phyloP scores from a whole-genome alignment of 2,797 vertebrate species.

The Gallinago solitaria region DNA sequence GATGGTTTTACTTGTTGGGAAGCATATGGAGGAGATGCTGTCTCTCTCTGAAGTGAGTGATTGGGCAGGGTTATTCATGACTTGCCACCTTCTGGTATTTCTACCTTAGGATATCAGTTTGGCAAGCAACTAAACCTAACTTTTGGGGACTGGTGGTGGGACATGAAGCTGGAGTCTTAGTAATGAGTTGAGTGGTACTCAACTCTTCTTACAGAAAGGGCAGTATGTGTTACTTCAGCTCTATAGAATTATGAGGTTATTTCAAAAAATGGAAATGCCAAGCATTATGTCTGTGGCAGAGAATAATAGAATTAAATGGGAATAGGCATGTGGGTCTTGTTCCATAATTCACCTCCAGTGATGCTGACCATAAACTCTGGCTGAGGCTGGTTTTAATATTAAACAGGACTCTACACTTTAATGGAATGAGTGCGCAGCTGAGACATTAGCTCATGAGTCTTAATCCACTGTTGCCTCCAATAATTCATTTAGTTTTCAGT shows the following conservation, averaged over 20 bases:
- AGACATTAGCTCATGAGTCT: not conserved
- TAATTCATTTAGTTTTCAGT: conserved; percentile 7
- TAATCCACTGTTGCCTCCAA: not conserved
- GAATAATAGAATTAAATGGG: not conserved
- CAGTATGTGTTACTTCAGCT: not conserved
- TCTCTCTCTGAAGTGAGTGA: not conserved
- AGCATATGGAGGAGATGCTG: not conserved
- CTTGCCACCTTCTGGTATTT: not conserved
- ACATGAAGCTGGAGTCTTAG: not conserved
- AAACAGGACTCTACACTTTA: not conserved
- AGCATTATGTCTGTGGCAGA: fast-evolving
- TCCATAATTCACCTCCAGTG: not conserved
- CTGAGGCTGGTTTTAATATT: not conserved
- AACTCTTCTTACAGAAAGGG: not conserved
- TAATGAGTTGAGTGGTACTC: not conserved
- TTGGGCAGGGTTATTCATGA: not conserved
- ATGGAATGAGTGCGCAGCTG: not conserved
- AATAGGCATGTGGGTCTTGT: not conserved
- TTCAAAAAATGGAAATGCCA: not conserved
- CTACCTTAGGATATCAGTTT: not conserved
- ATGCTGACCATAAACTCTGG: not conserved
- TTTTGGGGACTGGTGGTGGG: not conserved
- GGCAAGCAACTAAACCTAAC: not conserved
- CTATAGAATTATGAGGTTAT: not conserved
- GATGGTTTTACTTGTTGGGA: not conserved